Evolutionary conservation across 2,888 invertebrate genomes (phyloP).

Genomic region (Caenorhabditis wallacei): DNA sequence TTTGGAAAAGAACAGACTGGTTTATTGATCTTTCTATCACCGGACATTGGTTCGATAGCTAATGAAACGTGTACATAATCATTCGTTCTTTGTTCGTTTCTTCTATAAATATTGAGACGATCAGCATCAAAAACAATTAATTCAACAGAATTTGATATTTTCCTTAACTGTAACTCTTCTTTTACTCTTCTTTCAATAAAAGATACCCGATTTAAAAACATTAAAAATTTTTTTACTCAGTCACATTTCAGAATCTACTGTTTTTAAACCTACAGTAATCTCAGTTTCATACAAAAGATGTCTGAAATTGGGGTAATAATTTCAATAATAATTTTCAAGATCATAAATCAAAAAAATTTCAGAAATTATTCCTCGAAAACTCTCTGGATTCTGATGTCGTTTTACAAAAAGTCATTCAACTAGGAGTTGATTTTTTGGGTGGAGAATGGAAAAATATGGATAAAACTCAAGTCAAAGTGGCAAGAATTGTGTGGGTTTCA

Average conservation of each 20-base stretch:
- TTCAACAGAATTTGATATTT: no score
- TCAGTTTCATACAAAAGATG: neutral
- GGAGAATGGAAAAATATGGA: conserved; percentile 24
- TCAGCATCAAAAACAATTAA: neutral
- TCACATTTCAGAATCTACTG: neutral
- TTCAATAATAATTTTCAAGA: no score
- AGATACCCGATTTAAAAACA: no score
- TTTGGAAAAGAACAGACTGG: no score
- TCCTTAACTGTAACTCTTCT: no score
- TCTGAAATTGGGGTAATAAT: conserved; percentile 12
- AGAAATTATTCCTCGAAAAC: conserved; percentile 16
- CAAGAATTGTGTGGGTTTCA: conserved; percentile 7
- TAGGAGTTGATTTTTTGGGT: conserved; percentile 22
- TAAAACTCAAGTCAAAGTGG: neutral
- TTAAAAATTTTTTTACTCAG: neutral
- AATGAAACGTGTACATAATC: conserved; percentile 10
- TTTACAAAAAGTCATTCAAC: conserved; percentile 11
- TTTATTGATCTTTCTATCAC: conserved; percentile 14
- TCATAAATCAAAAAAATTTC: conserved; percentile 1
- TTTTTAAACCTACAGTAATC: neutral
- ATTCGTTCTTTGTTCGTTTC: neutral
- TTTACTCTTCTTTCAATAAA: no score
- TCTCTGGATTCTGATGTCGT: conserved; percentile 6
- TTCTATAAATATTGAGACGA: neutral
- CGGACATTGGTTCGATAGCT: neutral